Percentiles rank a stretch among this genome's conserved stretches.
Conservation (phyloP, 2,888 invertebrate genomes). For the Temnothorax ravouxi region DNA sequence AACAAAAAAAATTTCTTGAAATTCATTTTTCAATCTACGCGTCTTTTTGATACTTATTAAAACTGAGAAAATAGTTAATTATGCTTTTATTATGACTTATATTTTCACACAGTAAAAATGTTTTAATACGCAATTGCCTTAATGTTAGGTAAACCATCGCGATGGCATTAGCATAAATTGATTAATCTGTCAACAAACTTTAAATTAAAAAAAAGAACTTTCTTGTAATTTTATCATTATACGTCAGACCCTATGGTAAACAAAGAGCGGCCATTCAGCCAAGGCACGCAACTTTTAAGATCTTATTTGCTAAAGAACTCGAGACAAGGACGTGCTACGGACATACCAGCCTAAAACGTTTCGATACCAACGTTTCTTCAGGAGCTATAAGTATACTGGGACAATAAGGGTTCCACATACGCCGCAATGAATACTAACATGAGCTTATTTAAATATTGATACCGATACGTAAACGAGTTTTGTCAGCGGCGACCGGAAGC, state of each 20-base stretch:
- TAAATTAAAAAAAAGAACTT: background rate
- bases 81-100: background rate
- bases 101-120: background rate
- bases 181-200: background rate
- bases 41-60: background rate
- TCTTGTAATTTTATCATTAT: slow-evolving; percentile 29
- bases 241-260: background rate
- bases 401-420: background rate
- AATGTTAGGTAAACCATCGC: background rate
- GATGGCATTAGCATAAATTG: background rate
- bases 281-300: background rate
- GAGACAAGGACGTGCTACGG: background rate
- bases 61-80: background rate
- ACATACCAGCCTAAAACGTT: background rate
- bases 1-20: background rate
- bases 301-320: slow-evolving; percentile 23
- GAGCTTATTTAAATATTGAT: slow-evolving; percentile 40
- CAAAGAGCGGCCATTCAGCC: background rate
- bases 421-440: slow-evolving; percentile 3
- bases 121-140: background rate
- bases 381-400: background rate
- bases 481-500: background rate
- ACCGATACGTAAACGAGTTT: slow-evolving; percentile 8
- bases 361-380: slow-evolving; percentile 11
- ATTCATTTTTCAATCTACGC: background rate